Base-by-base conservation (phyloP, 2,888 invertebrate genomes). In the Macroteleia sp. region DNA sequence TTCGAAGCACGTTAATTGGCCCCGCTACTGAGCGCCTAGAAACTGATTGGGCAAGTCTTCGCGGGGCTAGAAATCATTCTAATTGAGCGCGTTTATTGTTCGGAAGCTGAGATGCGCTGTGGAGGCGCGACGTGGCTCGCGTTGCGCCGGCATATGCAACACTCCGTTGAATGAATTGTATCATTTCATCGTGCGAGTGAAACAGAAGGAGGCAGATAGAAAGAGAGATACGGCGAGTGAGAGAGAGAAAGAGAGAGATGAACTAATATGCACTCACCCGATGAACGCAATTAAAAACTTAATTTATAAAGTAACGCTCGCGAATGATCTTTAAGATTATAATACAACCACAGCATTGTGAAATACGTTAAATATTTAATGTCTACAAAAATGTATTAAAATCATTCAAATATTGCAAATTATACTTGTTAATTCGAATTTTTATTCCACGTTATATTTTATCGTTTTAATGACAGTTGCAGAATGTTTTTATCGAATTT, bases 1-100 rank as follows among this genome's bases (percentile, higher is more conserved):
- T 73, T 48, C 61, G 67, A 62, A 54, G 56, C 73, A 67, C 73
- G 77, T 62, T 73, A 77, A 77, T 73, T 73, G 77, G 67, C 67
- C 57, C 57, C 73, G 61, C 59, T 42, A 52, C 42, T 52, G 41
- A 48, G 67, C 61, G 56, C 61, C 16, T 64, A 69, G 77, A 59
- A 69, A 77, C 73, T 74, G 66, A 74, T 74, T 67, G 67, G 74
- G 59, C 66, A 61, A 74, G 61, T 74, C 74, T 67, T 66, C 44
- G 52, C 61, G 61, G 42, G 39, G 39, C 59, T 66, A 54, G 66
- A 61, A 67, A 74, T 66, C 74, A 67, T 75, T 67, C 67, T 75
- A 67, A 67, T 67, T 61, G 67, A 75, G 62, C 54, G 61, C 75
- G 61, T 61, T 75, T 67, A 75, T 61, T 75, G 75, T 74, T 67